Conservation (phyloP, 2,888 invertebrate species). For the Entomobrya proxima region DNA sequence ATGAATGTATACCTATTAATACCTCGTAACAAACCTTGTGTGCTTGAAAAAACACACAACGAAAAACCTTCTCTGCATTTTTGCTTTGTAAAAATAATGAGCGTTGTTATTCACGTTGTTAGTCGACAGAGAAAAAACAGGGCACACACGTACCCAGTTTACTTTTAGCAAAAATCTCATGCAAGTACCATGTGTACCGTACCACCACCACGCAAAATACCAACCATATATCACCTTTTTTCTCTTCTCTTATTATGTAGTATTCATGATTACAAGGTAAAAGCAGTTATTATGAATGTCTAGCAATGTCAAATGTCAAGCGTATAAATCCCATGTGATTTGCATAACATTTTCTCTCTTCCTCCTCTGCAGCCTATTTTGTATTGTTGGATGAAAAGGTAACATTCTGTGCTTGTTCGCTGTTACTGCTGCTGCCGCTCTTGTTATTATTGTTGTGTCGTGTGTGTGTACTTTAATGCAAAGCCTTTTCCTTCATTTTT, state of each 20-base stretch:
- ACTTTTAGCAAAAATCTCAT: not conserved
- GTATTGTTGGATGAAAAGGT: not conserved
- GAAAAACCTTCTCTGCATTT: not conserved
- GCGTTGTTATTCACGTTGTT: not conserved
- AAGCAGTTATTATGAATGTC: conserved; percentile 48
- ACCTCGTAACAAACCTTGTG: not conserved
- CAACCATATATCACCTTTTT: conserved; percentile 1
- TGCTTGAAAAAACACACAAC: not conserved
- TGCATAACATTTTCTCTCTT: conserved; percentile 40
- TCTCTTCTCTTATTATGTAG: not conserved
- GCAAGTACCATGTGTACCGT: not conserved
- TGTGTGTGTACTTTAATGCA: not conserved
- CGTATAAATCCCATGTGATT: conserved; percentile 57
- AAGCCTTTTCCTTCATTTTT: not conserved
- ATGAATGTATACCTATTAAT: conserved; percentile 12
- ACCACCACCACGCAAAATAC: too few species aligned
- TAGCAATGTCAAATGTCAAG: conserved; percentile 58
- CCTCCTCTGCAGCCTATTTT: not conserved
- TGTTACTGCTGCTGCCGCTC: not conserved
- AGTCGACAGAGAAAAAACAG: too few species aligned
- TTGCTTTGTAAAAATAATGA: not conserved
- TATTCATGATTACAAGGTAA: conserved; percentile 34
- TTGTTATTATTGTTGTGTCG: not conserved
- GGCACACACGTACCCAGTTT: not conserved
- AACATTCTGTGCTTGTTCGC: not conserved